phyloP scores from a whole-genome alignment of 2,113 vertebrate genomes.

The Rattus norvegicus region GRCr8 NC_086020.1:83370501-83371000 shows the following conservation, averaged over 20 bases:
- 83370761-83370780: background rate
- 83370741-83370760: background rate
- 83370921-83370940: background rate
- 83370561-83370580: background rate
- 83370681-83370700: background rate
- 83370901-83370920: background rate
- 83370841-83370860: background rate
- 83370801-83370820: background rate
- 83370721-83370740: background rate
- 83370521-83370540: background rate
- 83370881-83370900: background rate
- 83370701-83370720: background rate
- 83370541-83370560: constrained; percentile 1
- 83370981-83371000: background rate
- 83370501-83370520: background rate
- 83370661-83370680: background rate
- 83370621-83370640: background rate
- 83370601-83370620: background rate
- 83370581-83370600: background rate
- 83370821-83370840: background rate
- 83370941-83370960: background rate
- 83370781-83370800: background rate
- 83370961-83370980: too few relatives aligned
- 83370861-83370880: background rate
- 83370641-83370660: too few relatives aligned